Conservation (phyloP, 2,113 vertebrate genomes). For the Pachyramphus minor region DNA sequence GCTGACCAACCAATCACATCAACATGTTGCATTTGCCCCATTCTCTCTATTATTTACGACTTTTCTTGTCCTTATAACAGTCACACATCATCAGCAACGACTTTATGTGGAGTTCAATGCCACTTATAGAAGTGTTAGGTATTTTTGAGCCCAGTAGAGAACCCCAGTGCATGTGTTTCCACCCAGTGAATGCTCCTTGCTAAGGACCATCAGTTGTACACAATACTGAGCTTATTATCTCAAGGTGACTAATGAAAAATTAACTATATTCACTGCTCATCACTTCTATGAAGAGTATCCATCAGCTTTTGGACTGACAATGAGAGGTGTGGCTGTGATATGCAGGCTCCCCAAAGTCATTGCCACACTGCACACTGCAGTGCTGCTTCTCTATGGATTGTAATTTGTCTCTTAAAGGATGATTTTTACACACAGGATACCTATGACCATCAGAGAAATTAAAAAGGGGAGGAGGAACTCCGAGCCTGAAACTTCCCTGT, state of each 20-base stretch:
- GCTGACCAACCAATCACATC: background rate
- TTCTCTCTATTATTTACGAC: background rate
- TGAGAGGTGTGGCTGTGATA: background rate
- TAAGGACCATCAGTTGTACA: background rate
- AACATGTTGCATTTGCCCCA: background rate
- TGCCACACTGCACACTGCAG: accelerated
- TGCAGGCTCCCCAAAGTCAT: background rate
- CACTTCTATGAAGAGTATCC: background rate
- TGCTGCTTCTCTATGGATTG: background rate
- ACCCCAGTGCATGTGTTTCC: background rate
- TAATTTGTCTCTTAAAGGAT: background rate
- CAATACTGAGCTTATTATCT: background rate
- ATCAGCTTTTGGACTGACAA: background rate
- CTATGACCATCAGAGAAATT: background rate
- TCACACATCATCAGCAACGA: background rate
- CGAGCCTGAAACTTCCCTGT: background rate
- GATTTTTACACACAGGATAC: background rate
- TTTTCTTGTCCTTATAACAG: background rate
- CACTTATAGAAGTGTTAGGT: background rate
- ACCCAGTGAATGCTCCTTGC: background rate
- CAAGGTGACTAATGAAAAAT: background rate
- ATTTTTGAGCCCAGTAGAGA: background rate
- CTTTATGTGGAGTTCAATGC: background rate
- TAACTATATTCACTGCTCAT: background rate
- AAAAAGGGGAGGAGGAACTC: background rate